These are phyloP conservation scores for Tipula helvola DNA, from an alignment of 2,888 invertebrate species.

Conservation along the genomic window DNA sequence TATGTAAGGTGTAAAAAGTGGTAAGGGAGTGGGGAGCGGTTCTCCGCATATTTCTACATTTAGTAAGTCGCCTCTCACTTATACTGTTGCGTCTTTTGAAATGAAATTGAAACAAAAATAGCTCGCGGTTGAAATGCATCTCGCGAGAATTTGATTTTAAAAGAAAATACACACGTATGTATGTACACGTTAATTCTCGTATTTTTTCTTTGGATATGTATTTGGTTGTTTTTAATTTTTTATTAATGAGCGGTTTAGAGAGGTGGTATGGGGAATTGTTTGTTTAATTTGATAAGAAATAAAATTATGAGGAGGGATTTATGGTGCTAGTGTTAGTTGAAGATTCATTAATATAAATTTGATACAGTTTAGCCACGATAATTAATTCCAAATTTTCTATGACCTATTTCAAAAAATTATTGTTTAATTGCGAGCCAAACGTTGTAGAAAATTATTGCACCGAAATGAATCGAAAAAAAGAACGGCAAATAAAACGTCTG, in stretches of 20 bases:
- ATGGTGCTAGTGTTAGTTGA: neutral
- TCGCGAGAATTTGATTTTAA: neutral
- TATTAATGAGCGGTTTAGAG: neutral
- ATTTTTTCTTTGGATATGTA: neutral
- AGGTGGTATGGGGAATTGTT: neutral
- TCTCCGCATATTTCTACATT: neutral
- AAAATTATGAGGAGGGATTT: neutral
- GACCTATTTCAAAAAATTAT: too few species aligned
- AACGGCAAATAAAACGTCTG: too few species aligned
- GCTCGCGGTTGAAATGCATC: neutral
- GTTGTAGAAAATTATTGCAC: too few species aligned
- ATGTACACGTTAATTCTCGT: neutral
- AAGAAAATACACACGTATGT: too few species aligned
- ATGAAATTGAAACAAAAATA: neutral
- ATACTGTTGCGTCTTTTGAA: neutral
- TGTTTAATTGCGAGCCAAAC: too few species aligned
- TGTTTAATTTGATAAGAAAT: neutral
- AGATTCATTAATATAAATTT: too few species aligned
- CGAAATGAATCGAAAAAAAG: too few species aligned
- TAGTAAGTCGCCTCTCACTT: neutral
- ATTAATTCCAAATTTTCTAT: neutral
- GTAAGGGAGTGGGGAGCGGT: neutral
- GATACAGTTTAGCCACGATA: neutral
- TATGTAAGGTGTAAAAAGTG: neutral
- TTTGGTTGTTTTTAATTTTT: neutral